Base-by-base conservation (phyloP, 1,140 invertebrate genomes). In the Colletes gigas region DNA sequence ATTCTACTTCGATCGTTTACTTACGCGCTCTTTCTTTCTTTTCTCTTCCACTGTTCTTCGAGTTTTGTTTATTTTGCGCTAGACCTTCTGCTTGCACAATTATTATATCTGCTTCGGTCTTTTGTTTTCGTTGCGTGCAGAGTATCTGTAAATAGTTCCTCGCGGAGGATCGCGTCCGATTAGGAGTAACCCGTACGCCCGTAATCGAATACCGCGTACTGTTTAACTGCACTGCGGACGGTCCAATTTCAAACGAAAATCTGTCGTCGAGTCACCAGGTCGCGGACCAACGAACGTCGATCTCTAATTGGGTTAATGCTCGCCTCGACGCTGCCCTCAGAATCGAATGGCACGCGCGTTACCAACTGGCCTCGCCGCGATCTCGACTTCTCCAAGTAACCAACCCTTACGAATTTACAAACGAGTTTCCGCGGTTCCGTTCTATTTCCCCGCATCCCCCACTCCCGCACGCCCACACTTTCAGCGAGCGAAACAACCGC, bases 161-260 rank as follows among this genome's bases (percentile, higher is more conserved):
- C 30, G 30, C 30, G 30, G 2, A 1, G 30, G 30, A 30, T 30
- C 30, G 30, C 30, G 30, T 30, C 30, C n/a, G n/a, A n/a, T n/a
- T n/a, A n/a, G n/a, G n/a, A n/a, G n/a, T n/a, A n/a, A n/a, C n/a
- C n/a, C n/a, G n/a, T n/a, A n/a, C n/a, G 2, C 30, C 30, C 2
- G 30, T 30, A 30, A 30, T 30, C 30, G 30, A 30, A 30, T 2
- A 30, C 30, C 30, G 30, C 30, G 30, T 30, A 30, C 30, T 30
- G 30, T 30, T 30, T 30, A 54, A 63, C 60, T 65, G 60, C 72
- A 75, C 50, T 75, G 72, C 57, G 75, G 47, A 71, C 44, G n/a
- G 17, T 47, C 6, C 30, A 30, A 69, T 69, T 59, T n/a, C 15
- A 10, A 50, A n/a, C 15, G 30, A 74, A 63, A 63, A 52, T 72